Conservation (phyloP, 1,140 invertebrate genomes). For the Meteorus sp. region DNA sequence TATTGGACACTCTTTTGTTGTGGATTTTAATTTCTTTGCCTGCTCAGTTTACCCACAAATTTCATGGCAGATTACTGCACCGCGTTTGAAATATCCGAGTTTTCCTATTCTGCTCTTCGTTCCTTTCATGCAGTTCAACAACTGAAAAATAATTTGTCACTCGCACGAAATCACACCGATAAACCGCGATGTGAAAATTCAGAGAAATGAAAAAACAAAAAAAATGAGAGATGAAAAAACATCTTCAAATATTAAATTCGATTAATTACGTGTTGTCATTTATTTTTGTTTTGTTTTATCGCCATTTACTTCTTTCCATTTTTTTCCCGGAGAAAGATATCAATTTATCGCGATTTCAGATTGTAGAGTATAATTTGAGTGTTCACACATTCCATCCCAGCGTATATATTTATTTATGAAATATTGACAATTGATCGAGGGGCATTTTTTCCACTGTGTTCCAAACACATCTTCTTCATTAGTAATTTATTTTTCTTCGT, state of each 20-base stretch:
- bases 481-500: too few species aligned
- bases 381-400: constrained; percentile 1
- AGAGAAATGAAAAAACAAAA: background rate
- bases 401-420: constrained; percentile 10
- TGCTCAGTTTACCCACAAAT: constrained; percentile 29
- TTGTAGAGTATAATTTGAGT: background rate
- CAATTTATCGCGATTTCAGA: background rate
- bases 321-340: constrained; percentile 5
- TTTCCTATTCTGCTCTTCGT: background rate
- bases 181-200: background rate
- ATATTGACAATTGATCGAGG: constrained; percentile 18
- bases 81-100: background rate
- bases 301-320: constrained; percentile 11
- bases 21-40: constrained; percentile 20
- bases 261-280: too few species aligned
- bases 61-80: constrained; percentile 19
- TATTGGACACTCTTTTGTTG: constrained; percentile 42
- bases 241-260: too few species aligned
- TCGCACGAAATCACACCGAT: constrained; percentile 24
- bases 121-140: too few species aligned
- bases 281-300: constrained; percentile 12
- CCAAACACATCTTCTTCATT: constrained; percentile 1
- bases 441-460: constrained; percentile 5
- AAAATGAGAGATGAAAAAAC: too few species aligned
- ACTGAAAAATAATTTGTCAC: constrained; percentile 30